Conservation (phyloP, 2,797 vertebrate genomes). For the Peromyscus eremicus region DNA sequence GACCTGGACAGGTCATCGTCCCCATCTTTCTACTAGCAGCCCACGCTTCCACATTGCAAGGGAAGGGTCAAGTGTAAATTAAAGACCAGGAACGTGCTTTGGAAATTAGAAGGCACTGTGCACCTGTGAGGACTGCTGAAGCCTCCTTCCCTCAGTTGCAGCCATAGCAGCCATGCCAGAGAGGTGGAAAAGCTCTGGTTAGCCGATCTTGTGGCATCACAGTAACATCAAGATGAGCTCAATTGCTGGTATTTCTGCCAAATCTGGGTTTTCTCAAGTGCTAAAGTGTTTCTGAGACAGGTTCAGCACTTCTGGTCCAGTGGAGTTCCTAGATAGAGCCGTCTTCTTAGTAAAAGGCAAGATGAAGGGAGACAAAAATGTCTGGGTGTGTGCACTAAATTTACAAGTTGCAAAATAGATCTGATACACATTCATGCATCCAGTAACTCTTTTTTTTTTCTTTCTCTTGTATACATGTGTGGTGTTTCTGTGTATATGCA, state of each 20-base stretch:
- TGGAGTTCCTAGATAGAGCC: neutral
- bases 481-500: neutral
- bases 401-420: neutral
- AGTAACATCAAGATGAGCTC: neutral
- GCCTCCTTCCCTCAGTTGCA: neutral
- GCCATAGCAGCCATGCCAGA: neutral
- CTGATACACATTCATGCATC: neutral
- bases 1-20: neutral
- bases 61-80: neutral
- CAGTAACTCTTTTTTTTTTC: conserved; percentile 1
- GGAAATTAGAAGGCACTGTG: neutral
- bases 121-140: neutral
- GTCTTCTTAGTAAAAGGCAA: neutral
- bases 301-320: rapidly evolving
- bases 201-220: neutral
- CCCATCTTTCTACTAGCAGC: neutral
- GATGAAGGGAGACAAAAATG: neutral
- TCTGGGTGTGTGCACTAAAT: neutral
- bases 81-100: neutral
- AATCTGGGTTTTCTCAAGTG: neutral
- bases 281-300: neutral
- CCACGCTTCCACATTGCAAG: neutral
- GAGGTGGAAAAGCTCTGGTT: neutral
- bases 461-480: no score
- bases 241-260: neutral